Evolutionary conservation across 2,888 invertebrate species (phyloP).

Genomic region (Epinotia bilunana): DNA sequence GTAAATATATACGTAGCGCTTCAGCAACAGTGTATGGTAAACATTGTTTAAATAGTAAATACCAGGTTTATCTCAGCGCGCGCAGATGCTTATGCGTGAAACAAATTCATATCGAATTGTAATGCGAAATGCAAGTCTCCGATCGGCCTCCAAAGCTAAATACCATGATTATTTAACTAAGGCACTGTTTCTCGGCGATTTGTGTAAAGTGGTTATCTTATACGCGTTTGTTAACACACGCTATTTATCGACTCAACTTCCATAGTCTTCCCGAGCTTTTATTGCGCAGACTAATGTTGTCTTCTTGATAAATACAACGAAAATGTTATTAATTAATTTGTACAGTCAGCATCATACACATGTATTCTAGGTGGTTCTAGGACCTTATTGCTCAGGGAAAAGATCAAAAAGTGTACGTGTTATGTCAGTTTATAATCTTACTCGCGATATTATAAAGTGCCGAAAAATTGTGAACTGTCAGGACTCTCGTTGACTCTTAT

Average conservation of each 20-base stretch:
- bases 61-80: no score
- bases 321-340: slow-evolving; percentile 4
- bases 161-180: slow-evolving; percentile 34
- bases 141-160: slow-evolving; percentile 25
- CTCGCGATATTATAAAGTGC: no score
- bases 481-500: no score
- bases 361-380: no score
- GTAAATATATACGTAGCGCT: no score
- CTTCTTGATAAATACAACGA: slow-evolving; percentile 22
- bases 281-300: slow-evolving; percentile 23
- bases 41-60: no score
- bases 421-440: no score
- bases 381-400: no score
- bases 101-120: neutral
- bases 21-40: no score
- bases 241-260: slow-evolving; percentile 34
- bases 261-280: slow-evolving; percentile 33
- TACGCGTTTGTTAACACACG: slow-evolving; percentile 44
- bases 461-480: no score
- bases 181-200: slow-evolving; percentile 47
- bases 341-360: neutral
- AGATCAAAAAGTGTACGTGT: no score
- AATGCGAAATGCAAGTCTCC: neutral
- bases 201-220: slow-evolving; percentile 49
- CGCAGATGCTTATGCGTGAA: no score